A percentile compares a stretch with the other conserved stretches of the same genome.
These are phyloP conservation scores for Euura saliciscinereae DNA, from an alignment of 1,140 invertebrate genomes.

Conservation along the genomic window DNA sequence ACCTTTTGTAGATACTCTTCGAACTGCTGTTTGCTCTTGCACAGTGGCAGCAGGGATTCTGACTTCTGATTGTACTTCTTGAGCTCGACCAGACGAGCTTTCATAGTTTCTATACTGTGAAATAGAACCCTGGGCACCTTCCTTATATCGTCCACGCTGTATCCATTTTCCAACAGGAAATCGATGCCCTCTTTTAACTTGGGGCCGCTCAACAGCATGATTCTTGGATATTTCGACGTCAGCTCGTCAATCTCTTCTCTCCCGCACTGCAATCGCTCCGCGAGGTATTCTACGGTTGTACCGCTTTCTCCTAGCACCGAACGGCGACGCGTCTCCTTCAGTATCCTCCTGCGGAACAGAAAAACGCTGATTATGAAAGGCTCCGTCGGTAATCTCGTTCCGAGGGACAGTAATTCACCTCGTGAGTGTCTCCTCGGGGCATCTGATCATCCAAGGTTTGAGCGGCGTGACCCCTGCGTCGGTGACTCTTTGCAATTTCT, in stretches of 20 bases:
- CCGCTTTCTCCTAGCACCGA: background rate
- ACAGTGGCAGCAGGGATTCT: background rate
- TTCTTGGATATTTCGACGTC: background rate
- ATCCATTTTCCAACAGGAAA: conserved; percentile 6
- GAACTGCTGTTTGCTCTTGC: background rate
- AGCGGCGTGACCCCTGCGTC: conserved; percentile 53
- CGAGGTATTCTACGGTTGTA: background rate
- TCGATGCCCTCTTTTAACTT: background rate
- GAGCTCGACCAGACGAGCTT: background rate
- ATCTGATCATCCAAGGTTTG: conserved; percentile 65
- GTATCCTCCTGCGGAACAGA: background rate
- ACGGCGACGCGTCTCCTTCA: background rate
- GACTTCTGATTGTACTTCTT: background rate
- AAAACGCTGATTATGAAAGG: background rate
- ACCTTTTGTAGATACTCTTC: background rate
- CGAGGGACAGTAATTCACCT: conserved; percentile 34
- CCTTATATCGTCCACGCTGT: background rate
- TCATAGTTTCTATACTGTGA: background rate
- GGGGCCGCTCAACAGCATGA: background rate
- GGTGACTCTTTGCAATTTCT: conserved; percentile 51
- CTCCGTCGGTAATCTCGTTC: too few relatives aligned
- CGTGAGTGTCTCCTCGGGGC: conserved; percentile 50
- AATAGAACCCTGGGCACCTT: background rate
- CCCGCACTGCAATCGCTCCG: background rate
- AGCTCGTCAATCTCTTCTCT: background rate